Base-by-base conservation (phyloP, 2,888 invertebrate genomes). In the Dryococelus australis region DNA sequence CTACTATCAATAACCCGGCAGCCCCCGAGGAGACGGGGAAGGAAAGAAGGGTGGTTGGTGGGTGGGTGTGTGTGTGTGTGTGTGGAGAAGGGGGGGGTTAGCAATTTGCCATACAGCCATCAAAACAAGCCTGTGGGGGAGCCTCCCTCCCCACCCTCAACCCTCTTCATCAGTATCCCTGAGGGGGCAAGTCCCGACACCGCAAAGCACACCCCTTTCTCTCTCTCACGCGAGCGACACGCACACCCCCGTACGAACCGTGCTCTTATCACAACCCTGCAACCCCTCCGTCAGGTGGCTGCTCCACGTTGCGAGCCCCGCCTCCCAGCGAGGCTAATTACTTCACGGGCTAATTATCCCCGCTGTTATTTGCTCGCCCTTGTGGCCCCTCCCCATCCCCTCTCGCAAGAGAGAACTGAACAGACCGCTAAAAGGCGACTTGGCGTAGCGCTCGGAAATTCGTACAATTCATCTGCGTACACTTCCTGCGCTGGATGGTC, bases 51-150 rank as follows among this genome's bases (percentile, higher is more conserved):
- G 3, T 0, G 13, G 35, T 8, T 16, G 83, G 35, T 35, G 1
- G 35, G 35, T 35, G 4, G 35, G 35, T 35, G 35, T 35, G 35
- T 35, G n/a, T n/a, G n/a, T n/a, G n/a, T n/a, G n/a, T n/a, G n/a
- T n/a, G n/a, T n/a, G 8, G 28, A 35, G 27, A 83, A 26, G 83
- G 28, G 83, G 35, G 83, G 35, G 43, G 83, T 8, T 24, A 83
- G 83, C 83, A 83, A 83, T 83, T 83, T 83, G 83, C 83, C 83
- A 83, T 83, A 83, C 83, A 83, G 83, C 83, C 83, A 83, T 83
- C 83, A 83, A 83, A 83, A 83, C 83, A 83, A 83, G 35, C 83
- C 35, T 28, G 28, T 28, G 35, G 83, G 65, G 65, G 65, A 24
- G 1, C 28, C 28, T 26, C 51, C 2, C 51, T 8, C 51, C 51